Base-by-base conservation (phyloP, 2,797 vertebrate genomes). In the Triplophysa yarkandensis region DNA sequence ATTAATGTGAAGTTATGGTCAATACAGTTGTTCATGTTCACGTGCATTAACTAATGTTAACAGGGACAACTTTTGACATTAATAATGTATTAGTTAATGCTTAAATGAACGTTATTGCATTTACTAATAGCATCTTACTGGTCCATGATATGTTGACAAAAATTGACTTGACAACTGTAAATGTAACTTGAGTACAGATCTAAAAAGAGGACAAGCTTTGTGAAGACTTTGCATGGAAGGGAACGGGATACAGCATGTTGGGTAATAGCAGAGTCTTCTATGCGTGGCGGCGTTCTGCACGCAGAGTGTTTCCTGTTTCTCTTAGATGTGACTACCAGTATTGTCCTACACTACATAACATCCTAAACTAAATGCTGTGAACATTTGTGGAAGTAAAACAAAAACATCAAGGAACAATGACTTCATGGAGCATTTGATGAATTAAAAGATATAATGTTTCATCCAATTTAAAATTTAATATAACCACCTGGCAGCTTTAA, bases 271-370 rank as follows among this genome's bases (percentile, higher is more conserved):
- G 61, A 50, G 28, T 62, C 30, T 74, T 54, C 52, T 54, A 81
- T 61, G 74, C 76, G 63, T 77, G 76, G 58, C 68, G 9, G 66
- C 70, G 75, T 80, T 83, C 67, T 78, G 25, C 67, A 36, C 67
- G 57, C 66, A 52, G 50, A 68, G 39, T 57, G 46, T 82, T 74
- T 84, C 75, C 77, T 63, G 77, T 81, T 86, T 80, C 85, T 57
- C 48, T 70, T 39, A 34, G 11, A 70, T 69, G 60, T 48, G 41
- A 68, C 41, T 57, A 23, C 23, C n/a, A 62, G 68, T 72, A 67
- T 84, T 72, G 44, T 48, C 54, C 85, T 83, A 82, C 84, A 70
- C 44, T 54, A 50, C 44, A 68, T 41, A 66, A 30, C 63, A 68
- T 68, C 41, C 13, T 60, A 57, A 68, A 63, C 48, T 39, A 23